Conservation (phyloP, 2,113 vertebrate species). For the Odocoileus virginianus region DNA sequence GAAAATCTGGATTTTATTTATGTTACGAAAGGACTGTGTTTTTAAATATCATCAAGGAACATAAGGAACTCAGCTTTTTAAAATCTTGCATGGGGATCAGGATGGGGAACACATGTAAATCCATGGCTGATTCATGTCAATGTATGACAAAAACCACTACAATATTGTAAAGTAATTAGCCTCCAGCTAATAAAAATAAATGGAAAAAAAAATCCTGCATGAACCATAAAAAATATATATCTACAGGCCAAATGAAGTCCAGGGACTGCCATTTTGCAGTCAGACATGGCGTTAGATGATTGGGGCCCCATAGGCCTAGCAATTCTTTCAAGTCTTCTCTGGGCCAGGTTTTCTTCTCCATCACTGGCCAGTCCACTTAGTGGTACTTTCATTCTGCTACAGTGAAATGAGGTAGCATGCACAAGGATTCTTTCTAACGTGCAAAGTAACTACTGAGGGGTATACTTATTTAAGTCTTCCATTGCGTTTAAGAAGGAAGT, state of each 20-base stretch:
- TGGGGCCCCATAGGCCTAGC: accelerated
- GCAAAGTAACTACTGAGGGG: neutral
- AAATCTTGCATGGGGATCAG: neutral
- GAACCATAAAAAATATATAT: neutral
- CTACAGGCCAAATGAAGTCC: neutral
- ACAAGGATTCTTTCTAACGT: neutral
- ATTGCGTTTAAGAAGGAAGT: neutral
- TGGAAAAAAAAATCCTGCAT: neutral
- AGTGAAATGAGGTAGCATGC: neutral
- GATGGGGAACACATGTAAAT: too few species aligned
- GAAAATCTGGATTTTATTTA: neutral
- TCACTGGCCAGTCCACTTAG: neutral
- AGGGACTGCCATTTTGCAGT: accelerated
- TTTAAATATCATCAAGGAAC: neutral
- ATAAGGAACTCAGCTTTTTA: neutral
- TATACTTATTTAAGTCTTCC: neutral
- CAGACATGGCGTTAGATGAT: accelerated
- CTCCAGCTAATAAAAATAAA: too few species aligned
- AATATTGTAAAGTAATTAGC: too few species aligned
- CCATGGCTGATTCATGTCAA: too few species aligned
- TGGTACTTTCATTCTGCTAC: neutral
- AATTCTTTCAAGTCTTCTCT: neutral
- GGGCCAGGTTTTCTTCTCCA: neutral
- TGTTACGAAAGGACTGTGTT: neutral
- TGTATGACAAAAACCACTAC: too few species aligned